These are phyloP conservation scores for Oryzias sinensis DNA, from an alignment of 2,797 vertebrate species.

Conservation along the genomic window DNA sequence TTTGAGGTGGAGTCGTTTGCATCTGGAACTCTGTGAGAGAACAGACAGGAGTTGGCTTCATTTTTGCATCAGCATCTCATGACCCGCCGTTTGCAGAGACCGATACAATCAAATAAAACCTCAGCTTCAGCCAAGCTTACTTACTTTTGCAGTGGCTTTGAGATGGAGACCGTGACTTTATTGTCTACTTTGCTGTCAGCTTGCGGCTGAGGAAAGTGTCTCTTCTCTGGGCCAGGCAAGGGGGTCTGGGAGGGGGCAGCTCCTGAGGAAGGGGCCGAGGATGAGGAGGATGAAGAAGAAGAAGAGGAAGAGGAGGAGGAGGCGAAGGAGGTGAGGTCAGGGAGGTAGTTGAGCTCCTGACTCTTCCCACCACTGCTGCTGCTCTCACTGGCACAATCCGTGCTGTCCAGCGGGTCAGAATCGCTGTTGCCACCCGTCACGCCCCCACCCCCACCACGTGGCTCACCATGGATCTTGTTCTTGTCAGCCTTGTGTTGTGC, in stretches of 20 bases:
- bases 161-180: conserved; percentile 87
- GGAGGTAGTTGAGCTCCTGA: conserved; percentile 92
- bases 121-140: conserved; percentile 18
- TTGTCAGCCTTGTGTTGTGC: conserved; percentile 96
- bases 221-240: conserved; percentile 78
- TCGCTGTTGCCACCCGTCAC: conserved; percentile 89
- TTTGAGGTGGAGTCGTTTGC: conserved; percentile 79
- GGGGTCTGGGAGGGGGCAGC: conserved; percentile 54
- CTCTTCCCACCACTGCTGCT: conserved; percentile 93
- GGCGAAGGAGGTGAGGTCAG: conserved; percentile 73
- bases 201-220: conserved; percentile 79
- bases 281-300: conserved; percentile 76
- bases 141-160: conserved; percentile 90
- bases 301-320: conserved; percentile 83
- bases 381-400: conserved; percentile 95
- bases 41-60: neutral
- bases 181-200: conserved; percentile 81
- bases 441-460: conserved; percentile 84
- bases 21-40: conserved; percentile 72
- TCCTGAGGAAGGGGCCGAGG: conserved; percentile 70
- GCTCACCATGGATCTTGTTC: conserved; percentile 97
- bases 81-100: too few relatives aligned
- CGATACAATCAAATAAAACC: neutral
- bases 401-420: conserved; percentile 95
- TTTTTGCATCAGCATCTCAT: neutral